Evolutionary conservation across 2,797 vertebrate species (phyloP), one percentile per base, ranked within the genome.

Genomic region (Siniperca undulata): DNA sequence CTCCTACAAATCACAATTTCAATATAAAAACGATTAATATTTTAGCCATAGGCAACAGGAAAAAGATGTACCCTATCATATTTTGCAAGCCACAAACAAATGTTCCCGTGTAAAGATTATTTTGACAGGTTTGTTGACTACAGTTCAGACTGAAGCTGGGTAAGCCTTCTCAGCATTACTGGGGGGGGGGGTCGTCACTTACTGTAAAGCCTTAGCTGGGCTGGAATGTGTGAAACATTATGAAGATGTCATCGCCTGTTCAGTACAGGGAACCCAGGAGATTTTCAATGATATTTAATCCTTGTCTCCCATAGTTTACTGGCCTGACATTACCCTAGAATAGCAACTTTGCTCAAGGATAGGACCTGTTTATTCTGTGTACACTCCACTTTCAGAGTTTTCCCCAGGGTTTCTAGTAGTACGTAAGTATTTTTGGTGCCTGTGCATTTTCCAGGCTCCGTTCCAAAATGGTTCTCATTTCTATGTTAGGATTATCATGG

Each of bases 211-310:
- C 61, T 71, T 19, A 74, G 66, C 42, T 1, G 44, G 22, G 34
- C 44, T 50, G 83, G 83, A 91, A 93, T 90, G 82, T 89, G 88
- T 85, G 87, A 90, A 91, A 91, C 81, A 74, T 86, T 90, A 87
- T 62, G 71, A 90, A 88, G 89, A 93, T 89, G 85, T 94, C 90
- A 78, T 85, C 88, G 80, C 88, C 79, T 66, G 46, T 82, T 91
- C 82, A 89, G 89, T 62, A 58, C 38, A 14, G 65, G 7, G 60
- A 71, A 86, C 85, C 67, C 83, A 59, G 16, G 53, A 89, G 77
- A 74, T 82, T 81, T 90, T 88, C 12, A 75, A 14, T 0, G 30
- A 83, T 67, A 89, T 67, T 85, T 80, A 70, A 90, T 76, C 64
- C 80, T n/a, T 1, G 40, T 69, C 83, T 79, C 40, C 56, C 17